Conservation (phyloP, 53 echinoderm and acorn worm genomes). For the Glandiceps talaboti region DNA sequence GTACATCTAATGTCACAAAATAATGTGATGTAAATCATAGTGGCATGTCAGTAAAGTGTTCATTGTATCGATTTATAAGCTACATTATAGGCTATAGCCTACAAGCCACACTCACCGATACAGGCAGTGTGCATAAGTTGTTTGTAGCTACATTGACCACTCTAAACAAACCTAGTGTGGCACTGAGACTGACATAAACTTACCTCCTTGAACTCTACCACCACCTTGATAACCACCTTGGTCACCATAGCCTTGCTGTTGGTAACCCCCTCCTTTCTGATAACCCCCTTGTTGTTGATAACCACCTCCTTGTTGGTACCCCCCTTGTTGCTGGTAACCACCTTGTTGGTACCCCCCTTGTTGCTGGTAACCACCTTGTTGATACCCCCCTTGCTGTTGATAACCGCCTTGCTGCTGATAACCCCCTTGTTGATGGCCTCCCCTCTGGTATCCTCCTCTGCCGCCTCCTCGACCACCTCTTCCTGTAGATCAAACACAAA, state of each 20-base stretch:
- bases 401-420: conserved; percentile 7
- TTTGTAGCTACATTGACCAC: too few species aligned
- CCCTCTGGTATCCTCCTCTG: background rate
- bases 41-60: too few species aligned
- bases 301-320: background rate
- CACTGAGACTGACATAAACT: too few species aligned
- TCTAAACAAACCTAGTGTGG: too few species aligned
- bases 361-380: conserved; percentile 2
- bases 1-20: too few species aligned
- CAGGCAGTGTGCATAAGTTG: too few species aligned
- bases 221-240: conserved; percentile 15
- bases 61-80: too few species aligned
- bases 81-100: too few species aligned
- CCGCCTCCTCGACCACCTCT: conserved; percentile 7
- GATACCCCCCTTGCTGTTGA: conserved; percentile 10
- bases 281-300: background rate
- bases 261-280: conserved; percentile 15
- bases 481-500: conserved; percentile 9
- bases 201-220: background rate
- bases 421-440: conserved; percentile 8
- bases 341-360: conserved; percentile 11
- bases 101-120: too few species aligned
- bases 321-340: background rate
- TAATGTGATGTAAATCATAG: too few species aligned
- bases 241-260: conserved; percentile 8